A percentile compares a stretch with the other conserved stretches of the same genome.
These are phyloP conservation scores for Sminthurides bifidus DNA, from an alignment of 1,140 invertebrate species.

Conservation along the genomic window DNA sequence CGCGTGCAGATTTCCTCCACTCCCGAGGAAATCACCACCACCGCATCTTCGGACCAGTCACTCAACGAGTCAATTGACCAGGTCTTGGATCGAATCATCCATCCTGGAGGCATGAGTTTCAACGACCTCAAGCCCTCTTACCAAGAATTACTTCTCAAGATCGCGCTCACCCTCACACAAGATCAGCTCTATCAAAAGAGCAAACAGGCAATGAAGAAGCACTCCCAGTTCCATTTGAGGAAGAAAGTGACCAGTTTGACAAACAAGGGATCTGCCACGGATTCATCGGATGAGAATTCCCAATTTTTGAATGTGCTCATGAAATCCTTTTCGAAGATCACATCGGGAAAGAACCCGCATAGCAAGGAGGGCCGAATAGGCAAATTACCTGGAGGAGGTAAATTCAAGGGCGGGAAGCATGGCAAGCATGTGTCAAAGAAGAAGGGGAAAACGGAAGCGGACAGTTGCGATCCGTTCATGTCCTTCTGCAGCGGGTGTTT, in stretches of 20 bases:
- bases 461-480: slow-evolving; percentile 12
- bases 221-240: slow-evolving; percentile 34
- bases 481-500: slow-evolving; percentile 30
- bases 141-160: slow-evolving; percentile 73
- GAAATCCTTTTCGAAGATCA: slow-evolving; percentile 30
- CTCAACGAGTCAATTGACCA: slow-evolving; percentile 52
- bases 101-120: slow-evolving; percentile 81
- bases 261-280: not conserved
- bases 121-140: slow-evolving; percentile 81
- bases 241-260: slow-evolving; percentile 14
- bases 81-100: slow-evolving; percentile 72
- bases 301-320: slow-evolving; percentile 24
- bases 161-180: slow-evolving; percentile 73
- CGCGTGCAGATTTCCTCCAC: slow-evolving; percentile 29
- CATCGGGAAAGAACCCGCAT: not conserved
- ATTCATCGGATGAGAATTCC: slow-evolving; percentile 17
- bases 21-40: slow-evolving; percentile 10
- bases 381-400: not conserved
- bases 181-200: slow-evolving; percentile 79
- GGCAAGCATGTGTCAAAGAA: no score
- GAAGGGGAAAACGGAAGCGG: no score
- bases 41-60: slow-evolving; percentile 13
- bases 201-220: slow-evolving; percentile 73
- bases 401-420: not conserved
- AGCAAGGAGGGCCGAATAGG: not conserved